Conservation (phyloP, 2,797 vertebrate species). For the Buphagus erythrorhynchus region DNA sequence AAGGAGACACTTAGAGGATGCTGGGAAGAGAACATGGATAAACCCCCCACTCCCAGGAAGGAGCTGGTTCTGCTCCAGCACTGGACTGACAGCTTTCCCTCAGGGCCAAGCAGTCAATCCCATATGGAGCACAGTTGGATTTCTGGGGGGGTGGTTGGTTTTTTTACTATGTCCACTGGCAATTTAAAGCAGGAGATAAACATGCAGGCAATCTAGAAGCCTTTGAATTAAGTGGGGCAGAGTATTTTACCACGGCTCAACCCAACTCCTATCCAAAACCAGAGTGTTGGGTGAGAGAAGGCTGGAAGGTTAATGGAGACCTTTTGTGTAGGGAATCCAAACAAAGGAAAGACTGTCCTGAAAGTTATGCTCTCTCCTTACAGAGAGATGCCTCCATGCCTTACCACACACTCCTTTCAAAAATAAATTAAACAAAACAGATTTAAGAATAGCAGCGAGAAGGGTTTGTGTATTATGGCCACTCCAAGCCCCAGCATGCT, state of each 20-base stretch:
- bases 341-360: neutral
- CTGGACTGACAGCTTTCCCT: neutral
- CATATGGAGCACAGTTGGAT: accelerated
- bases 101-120: neutral
- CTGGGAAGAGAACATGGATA: neutral
- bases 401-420: slow-evolving; percentile 48
- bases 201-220: neutral
- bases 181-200: slow-evolving; percentile 6
- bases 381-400: slow-evolving; percentile 40
- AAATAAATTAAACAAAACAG: slow-evolving; percentile 57
- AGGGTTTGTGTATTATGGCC: neutral
- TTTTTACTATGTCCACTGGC: neutral
- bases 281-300: neutral
- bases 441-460: slow-evolving; percentile 34
- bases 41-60: neutral
- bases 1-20: neutral
- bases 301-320: slow-evolving; percentile 21
- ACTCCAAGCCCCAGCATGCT: slow-evolving; percentile 4
- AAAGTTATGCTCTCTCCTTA: slow-evolving; percentile 9
- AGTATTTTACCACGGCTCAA: neutral
- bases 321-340: neutral
- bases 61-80: neutral
- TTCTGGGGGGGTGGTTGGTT: neutral
- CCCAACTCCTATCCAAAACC: neutral
- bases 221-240: neutral